phyloP scores from a whole-genome alignment of 2,113 vertebrate genomes.

The Megaceryle torquata region DNA sequence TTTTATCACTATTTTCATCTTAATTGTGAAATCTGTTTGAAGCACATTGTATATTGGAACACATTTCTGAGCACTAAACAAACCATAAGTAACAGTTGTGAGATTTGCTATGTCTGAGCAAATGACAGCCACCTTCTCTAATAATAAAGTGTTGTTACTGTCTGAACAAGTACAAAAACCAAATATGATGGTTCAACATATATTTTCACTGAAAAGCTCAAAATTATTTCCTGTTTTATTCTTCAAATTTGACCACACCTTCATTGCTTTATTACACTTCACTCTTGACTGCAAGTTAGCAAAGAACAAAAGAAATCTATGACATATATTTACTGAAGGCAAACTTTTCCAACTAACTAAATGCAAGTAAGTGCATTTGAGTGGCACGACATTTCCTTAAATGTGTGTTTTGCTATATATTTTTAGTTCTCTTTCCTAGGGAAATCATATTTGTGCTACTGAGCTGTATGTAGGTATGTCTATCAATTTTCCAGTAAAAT shows the following conservation, averaged over 20 bases:
- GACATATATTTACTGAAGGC: background rate
- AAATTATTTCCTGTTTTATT: background rate
- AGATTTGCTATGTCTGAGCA: background rate
- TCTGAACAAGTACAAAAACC: background rate
- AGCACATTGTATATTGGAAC: background rate
- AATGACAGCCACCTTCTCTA: background rate
- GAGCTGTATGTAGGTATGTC: background rate
- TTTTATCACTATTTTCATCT: background rate
- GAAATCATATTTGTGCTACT: background rate
- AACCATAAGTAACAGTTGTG: background rate
- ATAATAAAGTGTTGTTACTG: background rate
- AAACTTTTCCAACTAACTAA: background rate
- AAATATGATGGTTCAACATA: background rate
- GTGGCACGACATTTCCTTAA: background rate
- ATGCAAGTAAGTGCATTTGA: background rate
- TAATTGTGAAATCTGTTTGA: conserved; percentile 2
- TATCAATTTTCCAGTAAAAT: background rate
- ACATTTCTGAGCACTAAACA: background rate
- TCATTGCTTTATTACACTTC: background rate
- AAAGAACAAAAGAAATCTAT: background rate
- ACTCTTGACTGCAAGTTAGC: background rate
- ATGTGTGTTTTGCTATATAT: background rate
- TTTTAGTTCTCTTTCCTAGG: background rate
- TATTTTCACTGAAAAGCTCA: background rate
- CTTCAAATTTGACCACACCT: background rate